A percentile compares a stretch with the other conserved stretches of the same genome.
Conservation (phyloP, 1,140 invertebrate species). For the Penaeus chinensis region DNA sequence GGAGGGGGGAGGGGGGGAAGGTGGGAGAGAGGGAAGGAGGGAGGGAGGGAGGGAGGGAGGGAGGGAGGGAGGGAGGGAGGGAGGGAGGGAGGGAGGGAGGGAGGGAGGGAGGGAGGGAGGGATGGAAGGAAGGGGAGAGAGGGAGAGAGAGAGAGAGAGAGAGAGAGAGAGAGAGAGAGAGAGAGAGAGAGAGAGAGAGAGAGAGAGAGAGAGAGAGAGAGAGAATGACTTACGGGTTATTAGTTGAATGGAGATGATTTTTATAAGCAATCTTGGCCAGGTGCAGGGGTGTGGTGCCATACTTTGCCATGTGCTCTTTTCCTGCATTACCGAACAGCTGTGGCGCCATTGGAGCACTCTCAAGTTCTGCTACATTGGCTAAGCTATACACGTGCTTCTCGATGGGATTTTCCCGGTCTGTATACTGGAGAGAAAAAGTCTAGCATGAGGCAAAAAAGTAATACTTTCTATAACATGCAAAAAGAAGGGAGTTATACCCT, state of each 20-base stretch:
- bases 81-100: no score
- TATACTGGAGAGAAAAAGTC: slow-evolving; percentile 71
- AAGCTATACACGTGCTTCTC: slow-evolving; percentile 92
- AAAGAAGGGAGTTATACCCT: not conserved
- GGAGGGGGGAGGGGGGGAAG: no score
- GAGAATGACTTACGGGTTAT: slow-evolving; percentile 85
- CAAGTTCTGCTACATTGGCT: slow-evolving; percentile 78
- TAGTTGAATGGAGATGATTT: slow-evolving; percentile 95
- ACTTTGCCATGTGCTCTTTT: slow-evolving; percentile 96
- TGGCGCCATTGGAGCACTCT: slow-evolving; percentile 85
- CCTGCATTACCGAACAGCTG: slow-evolving; percentile 98
- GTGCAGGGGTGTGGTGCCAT: slow-evolving; percentile 91
- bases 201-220: slow-evolving; percentile 7
- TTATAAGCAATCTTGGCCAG: slow-evolving; percentile 98
- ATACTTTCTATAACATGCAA: slow-evolving; percentile 16
- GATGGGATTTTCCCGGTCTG: slow-evolving; percentile 92
- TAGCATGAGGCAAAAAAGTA: slow-evolving; percentile 13
- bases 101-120: no score
- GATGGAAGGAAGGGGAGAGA: no score
- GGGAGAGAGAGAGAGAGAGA: no score
- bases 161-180: no score
- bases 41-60: no score
- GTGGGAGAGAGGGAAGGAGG: no score
- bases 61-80: no score
- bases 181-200: not conserved